These are phyloP conservation scores for Vandiemenella viatica DNA, from an alignment of 2,888 invertebrate genomes.

Conservation along the genomic window DNA sequence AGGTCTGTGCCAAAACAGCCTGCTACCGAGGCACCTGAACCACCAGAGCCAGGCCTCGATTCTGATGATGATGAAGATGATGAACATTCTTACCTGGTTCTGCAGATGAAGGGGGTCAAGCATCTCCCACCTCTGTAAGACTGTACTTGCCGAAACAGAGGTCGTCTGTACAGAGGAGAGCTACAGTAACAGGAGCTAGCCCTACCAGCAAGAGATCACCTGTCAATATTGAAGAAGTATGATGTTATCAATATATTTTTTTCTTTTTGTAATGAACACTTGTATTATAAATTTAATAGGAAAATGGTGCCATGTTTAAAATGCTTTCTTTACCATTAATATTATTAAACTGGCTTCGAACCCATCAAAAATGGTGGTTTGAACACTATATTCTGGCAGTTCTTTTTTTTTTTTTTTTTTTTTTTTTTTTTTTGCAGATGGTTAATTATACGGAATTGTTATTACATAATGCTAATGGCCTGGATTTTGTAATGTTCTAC, in stretches of 20 bases:
- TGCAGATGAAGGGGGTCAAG: constrained; percentile 20
- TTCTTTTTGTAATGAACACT: background rate
- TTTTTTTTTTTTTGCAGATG: no score
- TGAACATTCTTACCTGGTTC: constrained; percentile 27
- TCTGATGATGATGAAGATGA: constrained; percentile 26
- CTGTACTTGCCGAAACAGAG: constrained; percentile 63
- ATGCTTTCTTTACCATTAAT: background rate
- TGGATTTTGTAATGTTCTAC: no score
- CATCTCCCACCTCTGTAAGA: constrained; percentile 29
- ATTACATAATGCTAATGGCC: no score
- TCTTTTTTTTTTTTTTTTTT: no score
- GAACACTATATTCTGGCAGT: no score
- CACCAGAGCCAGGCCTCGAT: no score
- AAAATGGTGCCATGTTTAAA: background rate
- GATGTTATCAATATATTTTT: background rate
- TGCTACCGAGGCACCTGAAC: background rate
- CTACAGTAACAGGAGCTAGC: constrained; percentile 74
- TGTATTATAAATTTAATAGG: background rate
- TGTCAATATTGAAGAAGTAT: constrained; percentile 51
- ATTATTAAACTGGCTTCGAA: no score
- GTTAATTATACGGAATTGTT: no score
- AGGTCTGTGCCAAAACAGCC: constrained; percentile 7
- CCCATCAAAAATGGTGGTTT: no score
- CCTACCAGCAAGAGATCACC: constrained; percentile 47
- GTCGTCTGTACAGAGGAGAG: constrained; percentile 60